phyloP scores from a whole-genome alignment of 2,113 vertebrate genomes.

The Xenopus tropicalis region UCB_Xtro_10.0 CM004448.2:25214001-25214500 shows the following conservation, averaged over 20 bases:
- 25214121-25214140: background rate
- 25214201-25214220: background rate
- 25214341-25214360: too few species aligned
- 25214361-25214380: too few species aligned
- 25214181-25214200: background rate
- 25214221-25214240: background rate
- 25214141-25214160: background rate
- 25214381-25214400: too few species aligned
- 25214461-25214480: too few species aligned
- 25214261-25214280: background rate
- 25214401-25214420: too few species aligned
- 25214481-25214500: too few species aligned
- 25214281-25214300: background rate
- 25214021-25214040: background rate
- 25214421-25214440: too few species aligned
- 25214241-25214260: background rate
- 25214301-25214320: background rate
- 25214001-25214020: background rate
- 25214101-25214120: background rate
- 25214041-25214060: background rate
- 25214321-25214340: background rate
- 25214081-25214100: background rate
- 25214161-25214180: background rate
- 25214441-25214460: too few species aligned
- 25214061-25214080: background rate